Evolutionary conservation across 2,113 vertebrate genomes (phyloP), one percentile per base, ranked within the genome.

Genomic region (Hoplias malabaricus): DNA sequence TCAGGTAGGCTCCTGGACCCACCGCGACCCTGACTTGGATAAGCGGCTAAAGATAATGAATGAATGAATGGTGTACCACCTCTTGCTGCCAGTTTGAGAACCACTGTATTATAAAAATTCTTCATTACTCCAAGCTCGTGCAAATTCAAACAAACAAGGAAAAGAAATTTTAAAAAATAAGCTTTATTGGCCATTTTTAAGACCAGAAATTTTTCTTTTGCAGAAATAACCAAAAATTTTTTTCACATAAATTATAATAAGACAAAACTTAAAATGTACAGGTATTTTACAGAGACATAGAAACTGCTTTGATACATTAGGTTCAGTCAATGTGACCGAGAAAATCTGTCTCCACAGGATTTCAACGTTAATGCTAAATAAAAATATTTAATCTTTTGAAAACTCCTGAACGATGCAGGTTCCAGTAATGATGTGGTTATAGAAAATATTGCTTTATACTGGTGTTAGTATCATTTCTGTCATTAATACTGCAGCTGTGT

Each of bases 301-400:
- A 73, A 50, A 85, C 74, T 66, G 56, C 79, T 82, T 61, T 79
- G 73, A 36, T 27, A 8, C 62, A 42, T 84, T 73, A 78, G 79
- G 70, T 57, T 16, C 73, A 93, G 93, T 94, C 93, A 94, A 93
- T 92, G 82, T 94, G 92, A 94, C 93, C 89, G 73, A 88, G 77
- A n/a, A 36, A 80, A 27, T 23, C 25, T 82, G 54, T 73, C 84
- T 88, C 83, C 86, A 86, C 82, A 53, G 29, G 29, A 76, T 83
- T 79, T 62, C 12, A 67, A 27, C 12, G n/a, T 56, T 69, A 65
- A 80, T 84, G 86, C 53, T 82, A 65, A 73, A 77, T 62, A 69
- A 77, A 73, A 57, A 78, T 33, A 61, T 80, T 27, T 77, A 71
- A 56, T 72, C 9, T n/a, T n/a, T n/a, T n/a, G n/a, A n/a, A n/a